A percentile compares a stretch with the other conserved stretches of the same genome.
These are phyloP conservation scores for Phaethornis superciliosus DNA, from an alignment of 2,113 vertebrate species.

Conservation along the genomic window DNA sequence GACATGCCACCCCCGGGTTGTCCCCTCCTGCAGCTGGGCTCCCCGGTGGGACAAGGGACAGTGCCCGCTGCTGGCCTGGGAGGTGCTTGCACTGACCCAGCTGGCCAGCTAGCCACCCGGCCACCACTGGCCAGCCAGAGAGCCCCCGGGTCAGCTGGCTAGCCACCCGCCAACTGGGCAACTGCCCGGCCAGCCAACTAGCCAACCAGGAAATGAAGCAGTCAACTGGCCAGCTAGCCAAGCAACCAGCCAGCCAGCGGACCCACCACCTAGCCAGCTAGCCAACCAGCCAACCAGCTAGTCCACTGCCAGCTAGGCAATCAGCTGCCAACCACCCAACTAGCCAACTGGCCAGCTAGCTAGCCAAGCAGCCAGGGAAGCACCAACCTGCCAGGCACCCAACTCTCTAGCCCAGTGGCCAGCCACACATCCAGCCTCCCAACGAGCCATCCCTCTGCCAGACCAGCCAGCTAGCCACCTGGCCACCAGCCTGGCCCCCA, in stretches of 20 bases:
- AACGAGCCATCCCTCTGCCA: not conserved
- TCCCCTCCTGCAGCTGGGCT: not conserved
- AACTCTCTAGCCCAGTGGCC: too few species aligned
- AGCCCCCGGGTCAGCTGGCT: too few species aligned
- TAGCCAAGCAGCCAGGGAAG: not conserved
- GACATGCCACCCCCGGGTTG: not conserved
- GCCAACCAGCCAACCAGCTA: not conserved
- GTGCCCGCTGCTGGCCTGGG: not conserved
- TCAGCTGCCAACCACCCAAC: not conserved
- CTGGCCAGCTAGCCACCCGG: not conserved
- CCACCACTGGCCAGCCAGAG: too few species aligned
- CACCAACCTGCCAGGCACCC: too few species aligned
- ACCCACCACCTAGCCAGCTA: not conserved
- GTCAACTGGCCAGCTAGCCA: not conserved
- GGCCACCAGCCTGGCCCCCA: not conserved
- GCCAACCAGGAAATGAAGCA: not conserved
- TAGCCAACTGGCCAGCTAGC: not conserved
- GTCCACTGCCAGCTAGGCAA: not conserved
- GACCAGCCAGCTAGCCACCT: not conserved
- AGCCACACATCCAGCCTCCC: not conserved
- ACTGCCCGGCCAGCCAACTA: not conserved
- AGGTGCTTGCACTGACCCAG: accelerated
- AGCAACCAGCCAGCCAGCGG: not conserved
- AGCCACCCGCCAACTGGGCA: not conserved
- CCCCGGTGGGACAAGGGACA: accelerated